Percentiles rank a stretch among this genome's conserved stretches.
Conservation (phyloP, 35 echinoderm and acorn worm species). For the Apostichopus japonicus region DNA sequence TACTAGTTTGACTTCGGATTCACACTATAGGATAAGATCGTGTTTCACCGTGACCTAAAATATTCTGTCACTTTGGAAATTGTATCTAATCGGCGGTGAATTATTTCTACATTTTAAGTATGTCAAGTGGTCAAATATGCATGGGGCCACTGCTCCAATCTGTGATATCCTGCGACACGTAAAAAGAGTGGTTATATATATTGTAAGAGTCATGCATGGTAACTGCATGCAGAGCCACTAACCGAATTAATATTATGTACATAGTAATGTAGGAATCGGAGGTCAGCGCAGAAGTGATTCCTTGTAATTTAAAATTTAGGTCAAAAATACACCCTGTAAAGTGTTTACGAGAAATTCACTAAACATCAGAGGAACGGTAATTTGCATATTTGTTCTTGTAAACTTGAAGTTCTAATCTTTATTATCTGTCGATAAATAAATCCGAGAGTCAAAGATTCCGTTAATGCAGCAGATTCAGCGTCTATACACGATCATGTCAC, state of each 20-base stretch:
- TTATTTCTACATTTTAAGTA: neutral
- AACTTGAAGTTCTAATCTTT: too few relatives aligned
- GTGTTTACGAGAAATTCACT: too few relatives aligned
- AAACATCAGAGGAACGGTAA: too few relatives aligned
- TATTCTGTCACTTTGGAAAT: neutral
- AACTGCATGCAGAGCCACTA: neutral
- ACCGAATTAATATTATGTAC: neutral
- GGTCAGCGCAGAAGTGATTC: too few relatives aligned
- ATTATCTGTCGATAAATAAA: too few relatives aligned
- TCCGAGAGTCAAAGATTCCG: too few relatives aligned
- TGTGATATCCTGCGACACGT: neutral
- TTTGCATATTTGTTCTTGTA: too few relatives aligned
- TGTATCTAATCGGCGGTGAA: neutral
- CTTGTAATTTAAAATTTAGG: too few relatives aligned
- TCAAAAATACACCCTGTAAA: too few relatives aligned
- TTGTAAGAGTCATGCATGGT: neutral
- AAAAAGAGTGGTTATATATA: neutral
- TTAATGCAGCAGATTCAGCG: too few relatives aligned
- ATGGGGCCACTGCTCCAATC: neutral
- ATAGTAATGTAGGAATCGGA: neutral
- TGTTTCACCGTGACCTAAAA: neutral
- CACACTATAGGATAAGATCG: neutral
- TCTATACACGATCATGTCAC: too few relatives aligned
- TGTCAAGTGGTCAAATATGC: conserved; percentile 3
- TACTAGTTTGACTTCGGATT: neutral